A percentile compares a stretch with the other conserved stretches of the same genome.
Conservation (phyloP, 2,888 invertebrate genomes). For the Acanthoscelides obtectus region DNA sequence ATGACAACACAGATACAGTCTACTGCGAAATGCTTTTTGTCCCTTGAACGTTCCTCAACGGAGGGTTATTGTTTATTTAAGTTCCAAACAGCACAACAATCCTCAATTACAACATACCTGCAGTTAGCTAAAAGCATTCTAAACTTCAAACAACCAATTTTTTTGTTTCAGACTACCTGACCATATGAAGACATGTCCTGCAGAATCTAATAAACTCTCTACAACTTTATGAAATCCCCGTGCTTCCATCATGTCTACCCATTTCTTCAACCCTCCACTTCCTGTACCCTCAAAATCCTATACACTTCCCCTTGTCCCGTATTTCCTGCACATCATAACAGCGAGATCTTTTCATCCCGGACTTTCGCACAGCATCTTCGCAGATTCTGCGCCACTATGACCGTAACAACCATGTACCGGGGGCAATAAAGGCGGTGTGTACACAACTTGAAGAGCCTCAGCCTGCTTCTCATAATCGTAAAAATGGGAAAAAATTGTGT, state of each 20-base stretch:
- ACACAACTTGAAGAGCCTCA: not conserved
- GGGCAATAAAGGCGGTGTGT: not conserved
- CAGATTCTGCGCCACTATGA: not conserved
- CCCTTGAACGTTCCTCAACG: no score
- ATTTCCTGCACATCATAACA: slow-evolving; percentile 5
- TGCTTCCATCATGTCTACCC: not conserved
- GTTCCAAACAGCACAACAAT: no score
- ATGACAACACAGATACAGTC: no score
- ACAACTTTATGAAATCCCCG: not conserved
- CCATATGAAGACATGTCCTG: not conserved
- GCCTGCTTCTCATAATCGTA: not conserved
- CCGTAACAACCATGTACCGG: not conserved
- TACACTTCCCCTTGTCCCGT: not conserved
- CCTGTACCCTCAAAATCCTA: not conserved
- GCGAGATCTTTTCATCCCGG: slow-evolving; percentile 11
- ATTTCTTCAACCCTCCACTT: not conserved
- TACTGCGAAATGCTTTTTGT: no score
- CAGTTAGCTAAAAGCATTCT: no score
- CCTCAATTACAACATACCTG: no score
- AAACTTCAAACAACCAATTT: no score
- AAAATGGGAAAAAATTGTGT: not conserved
- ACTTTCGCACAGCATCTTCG: not conserved
- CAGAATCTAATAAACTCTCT: not conserved
- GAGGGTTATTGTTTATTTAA: no score
- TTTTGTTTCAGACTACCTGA: not conserved